Base-by-base conservation (phyloP, 2,113 vertebrate genomes). In the Hippopotamus amphibius region DNA sequence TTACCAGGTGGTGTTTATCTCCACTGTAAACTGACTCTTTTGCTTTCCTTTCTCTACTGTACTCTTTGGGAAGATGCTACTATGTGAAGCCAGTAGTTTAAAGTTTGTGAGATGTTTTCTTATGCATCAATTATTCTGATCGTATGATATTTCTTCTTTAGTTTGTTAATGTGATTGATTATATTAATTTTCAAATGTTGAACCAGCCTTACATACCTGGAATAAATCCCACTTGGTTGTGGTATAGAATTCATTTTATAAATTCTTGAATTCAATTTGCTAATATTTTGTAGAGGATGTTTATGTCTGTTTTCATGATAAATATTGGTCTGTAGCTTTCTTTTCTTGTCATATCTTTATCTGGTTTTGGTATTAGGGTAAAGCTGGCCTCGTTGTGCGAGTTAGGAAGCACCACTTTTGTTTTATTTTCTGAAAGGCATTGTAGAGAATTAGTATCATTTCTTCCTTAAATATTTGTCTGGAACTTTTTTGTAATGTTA, bases 341-440 rank as follows among this genome's bases (percentile, higher is more conserved):
- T 79, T 80, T 94, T 65, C 57, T 72, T 66, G 59, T 82, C 68
- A 68, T 94, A 21, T 69, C 24, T 95, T 83, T 93, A 61, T 69
- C 53, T 72, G n/a, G 12, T 66, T 37, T 77, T 77, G 37, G 1
- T 28, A 74, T 74, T 59, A 88, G 19, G 24, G 33, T 71, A 68
- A 77, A 79, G 72, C 17, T 79, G 61, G 10, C n/a, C 17, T 63
- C 3, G 6, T 63, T 2, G 6, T 77, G 46, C 55, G 55, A 84
- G 13, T 63, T 92, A 71, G 28, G 19, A 66, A 63, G 46, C 59
- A 14, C 19, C 66, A 12, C 19, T 8, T 88, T 71, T 43, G 79
- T 74, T 88, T 88, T 83, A 84, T 74, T 66, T 81, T 74, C 50
- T 88, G 71, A 71, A 88, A 83, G n/a, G 69, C 26, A 76, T 61